A percentile compares a stretch with the other conserved stretches of the same genome.
These are phyloP conservation scores for Luffia ferchaultella DNA, from an alignment of 2,888 invertebrate species.

Conservation along the genomic window DNA sequence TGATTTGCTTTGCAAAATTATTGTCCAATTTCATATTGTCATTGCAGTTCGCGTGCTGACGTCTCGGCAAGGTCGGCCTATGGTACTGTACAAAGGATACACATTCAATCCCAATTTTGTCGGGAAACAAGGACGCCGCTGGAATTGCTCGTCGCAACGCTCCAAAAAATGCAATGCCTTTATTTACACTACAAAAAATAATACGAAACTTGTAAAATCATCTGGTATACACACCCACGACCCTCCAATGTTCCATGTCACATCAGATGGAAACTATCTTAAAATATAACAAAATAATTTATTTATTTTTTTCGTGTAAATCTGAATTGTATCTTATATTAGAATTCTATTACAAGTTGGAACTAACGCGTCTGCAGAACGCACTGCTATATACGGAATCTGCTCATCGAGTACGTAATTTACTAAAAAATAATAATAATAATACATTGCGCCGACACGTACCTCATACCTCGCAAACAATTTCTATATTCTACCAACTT, in stretches of 20 bases:
- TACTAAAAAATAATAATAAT: no score
- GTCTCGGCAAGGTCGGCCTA: not conserved
- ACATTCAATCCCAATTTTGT: not conserved
- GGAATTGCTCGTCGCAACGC: not conserved
- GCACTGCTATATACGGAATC: no score
- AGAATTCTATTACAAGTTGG: no score
- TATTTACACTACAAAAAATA: not conserved
- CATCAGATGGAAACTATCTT: not conserved
- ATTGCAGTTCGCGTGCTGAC: not conserved
- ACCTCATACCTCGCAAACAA: no score
- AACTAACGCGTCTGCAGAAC: no score
- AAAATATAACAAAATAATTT: not conserved
- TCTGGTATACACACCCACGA: not conserved
- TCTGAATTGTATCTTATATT: no score
- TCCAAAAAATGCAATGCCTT: not conserved
- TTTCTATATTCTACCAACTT: no score
- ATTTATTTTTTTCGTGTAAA: no score
- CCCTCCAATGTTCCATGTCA: slow-evolving; percentile 1
- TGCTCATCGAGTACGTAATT: no score
- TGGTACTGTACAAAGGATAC: not conserved
- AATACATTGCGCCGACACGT: no score
- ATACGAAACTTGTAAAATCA: not conserved
- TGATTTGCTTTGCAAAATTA: no score
- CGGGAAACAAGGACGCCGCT: not conserved
- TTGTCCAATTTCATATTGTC: no score